phyloP scores from a whole-genome alignment of 1,140 invertebrate species.

The Ips nitidus region DNA sequence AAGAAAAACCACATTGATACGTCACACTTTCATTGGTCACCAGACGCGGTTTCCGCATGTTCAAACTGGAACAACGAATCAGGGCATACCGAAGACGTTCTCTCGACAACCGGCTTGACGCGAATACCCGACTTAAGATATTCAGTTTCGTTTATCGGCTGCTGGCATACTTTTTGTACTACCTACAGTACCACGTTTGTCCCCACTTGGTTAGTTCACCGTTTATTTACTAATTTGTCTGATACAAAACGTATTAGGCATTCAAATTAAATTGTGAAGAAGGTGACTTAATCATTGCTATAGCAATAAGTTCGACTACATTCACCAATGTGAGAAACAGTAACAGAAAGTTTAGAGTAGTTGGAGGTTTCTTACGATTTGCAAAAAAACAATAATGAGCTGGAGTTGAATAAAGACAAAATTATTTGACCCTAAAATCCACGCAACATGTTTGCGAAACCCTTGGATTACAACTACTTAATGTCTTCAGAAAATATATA shows the following conservation, averaged over 20 bases:
- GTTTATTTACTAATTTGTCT: constrained; percentile 16
- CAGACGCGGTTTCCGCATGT: constrained; percentile 24
- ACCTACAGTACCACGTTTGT: background rate
- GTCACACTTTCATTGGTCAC: constrained; percentile 32
- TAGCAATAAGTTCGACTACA: no score
- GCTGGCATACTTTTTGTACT: constrained; percentile 33
- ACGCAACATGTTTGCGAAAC: no score
- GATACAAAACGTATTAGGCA: background rate
- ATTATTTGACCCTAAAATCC: no score
- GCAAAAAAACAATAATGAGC: no score
- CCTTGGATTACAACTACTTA: no score
- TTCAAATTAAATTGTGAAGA: background rate
- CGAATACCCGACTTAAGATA: constrained; percentile 29
- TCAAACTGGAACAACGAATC: constrained; percentile 31
- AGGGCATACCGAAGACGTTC: constrained; percentile 36
- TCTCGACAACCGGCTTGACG: constrained; percentile 27
- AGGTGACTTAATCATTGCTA: no score
- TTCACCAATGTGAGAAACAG: no score
- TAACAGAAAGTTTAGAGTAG: no score
- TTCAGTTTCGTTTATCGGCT: constrained; percentile 31
- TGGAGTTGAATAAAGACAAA: no score
- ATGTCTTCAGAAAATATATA: no score
- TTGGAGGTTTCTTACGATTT: no score
- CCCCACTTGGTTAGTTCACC: constrained; percentile 28
- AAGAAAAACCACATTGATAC: constrained; percentile 25